Conservation (phyloP, 2,113 vertebrate genomes). For the Acrocephalus kingi region DNA sequence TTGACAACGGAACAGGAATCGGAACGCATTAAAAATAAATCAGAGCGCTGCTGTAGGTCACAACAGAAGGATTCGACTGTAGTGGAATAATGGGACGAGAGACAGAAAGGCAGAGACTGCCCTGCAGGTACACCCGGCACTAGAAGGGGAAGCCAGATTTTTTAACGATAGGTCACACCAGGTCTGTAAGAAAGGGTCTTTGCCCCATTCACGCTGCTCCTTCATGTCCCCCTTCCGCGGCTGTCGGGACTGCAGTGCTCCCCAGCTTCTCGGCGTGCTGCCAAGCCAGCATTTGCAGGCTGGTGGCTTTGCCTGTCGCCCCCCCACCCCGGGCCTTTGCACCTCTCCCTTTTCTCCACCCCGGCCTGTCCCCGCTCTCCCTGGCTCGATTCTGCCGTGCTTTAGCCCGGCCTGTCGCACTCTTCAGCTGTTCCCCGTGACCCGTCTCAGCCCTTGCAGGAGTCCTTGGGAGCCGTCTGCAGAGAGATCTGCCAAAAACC, state of each 20-base stretch:
- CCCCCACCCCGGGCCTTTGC: neutral
- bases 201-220: neutral
- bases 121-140: constrained; percentile 2
- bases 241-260: neutral
- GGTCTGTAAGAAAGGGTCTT: neutral
- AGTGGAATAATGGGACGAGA: constrained; percentile 33
- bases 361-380: neutral
- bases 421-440: neutral
- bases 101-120: neutral
- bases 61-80: constrained; percentile 45
- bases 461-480: neutral
- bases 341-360: neutral
- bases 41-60: constrained; percentile 62
- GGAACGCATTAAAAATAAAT: constrained; percentile 60
- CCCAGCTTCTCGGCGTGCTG: neutral
- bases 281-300: neutral
- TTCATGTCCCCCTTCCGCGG: neutral
- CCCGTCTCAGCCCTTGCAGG: neutral
- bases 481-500: neutral
- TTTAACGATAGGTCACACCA: neutral
- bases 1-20: constrained; percentile 44
- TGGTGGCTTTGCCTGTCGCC: neutral
- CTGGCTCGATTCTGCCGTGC: neutral
- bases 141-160: neutral
- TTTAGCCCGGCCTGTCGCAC: neutral